Evolutionary conservation across 1,140 invertebrate species (phyloP).

Genomic region (Campoletis sonorensis): DNA sequence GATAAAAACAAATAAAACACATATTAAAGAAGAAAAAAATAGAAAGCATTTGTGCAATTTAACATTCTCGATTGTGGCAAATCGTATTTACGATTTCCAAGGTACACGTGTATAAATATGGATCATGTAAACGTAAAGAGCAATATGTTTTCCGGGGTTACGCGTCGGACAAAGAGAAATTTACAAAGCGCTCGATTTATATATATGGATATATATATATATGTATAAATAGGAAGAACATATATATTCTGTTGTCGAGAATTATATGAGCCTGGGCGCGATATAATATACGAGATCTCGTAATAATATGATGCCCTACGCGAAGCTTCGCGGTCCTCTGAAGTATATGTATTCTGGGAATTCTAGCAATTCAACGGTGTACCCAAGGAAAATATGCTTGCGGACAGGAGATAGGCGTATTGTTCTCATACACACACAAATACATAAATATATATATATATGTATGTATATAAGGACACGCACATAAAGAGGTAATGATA

Average conservation of each 20-base stretch:
- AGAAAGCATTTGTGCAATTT: no score
- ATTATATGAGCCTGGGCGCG: slow-evolving; percentile 20
- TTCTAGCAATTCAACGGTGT: slow-evolving; percentile 43
- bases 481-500: slow-evolving; percentile 27
- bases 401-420: slow-evolving; percentile 40
- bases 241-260: slow-evolving; percentile 1
- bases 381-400: slow-evolving; percentile 24
- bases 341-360: slow-evolving; percentile 46
- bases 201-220: no score
- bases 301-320: slow-evolving; percentile 41
- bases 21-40: no score
- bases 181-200: neutral
- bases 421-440: slow-evolving; percentile 12
- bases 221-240: neutral
- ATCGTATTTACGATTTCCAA: no score
- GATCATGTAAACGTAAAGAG: neutral
- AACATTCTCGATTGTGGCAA: no score
- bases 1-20: no score
- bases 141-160: neutral
- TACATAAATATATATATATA: neutral
- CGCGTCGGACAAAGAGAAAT: slow-evolving; percentile 16
- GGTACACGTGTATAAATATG: no score
- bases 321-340: neutral
- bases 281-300: slow-evolving; percentile 40
- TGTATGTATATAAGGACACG: no score